These are phyloP conservation scores for Tauraco erythrolophus DNA, from an alignment of 2,113 vertebrate species.

Conservation along the genomic window DNA sequence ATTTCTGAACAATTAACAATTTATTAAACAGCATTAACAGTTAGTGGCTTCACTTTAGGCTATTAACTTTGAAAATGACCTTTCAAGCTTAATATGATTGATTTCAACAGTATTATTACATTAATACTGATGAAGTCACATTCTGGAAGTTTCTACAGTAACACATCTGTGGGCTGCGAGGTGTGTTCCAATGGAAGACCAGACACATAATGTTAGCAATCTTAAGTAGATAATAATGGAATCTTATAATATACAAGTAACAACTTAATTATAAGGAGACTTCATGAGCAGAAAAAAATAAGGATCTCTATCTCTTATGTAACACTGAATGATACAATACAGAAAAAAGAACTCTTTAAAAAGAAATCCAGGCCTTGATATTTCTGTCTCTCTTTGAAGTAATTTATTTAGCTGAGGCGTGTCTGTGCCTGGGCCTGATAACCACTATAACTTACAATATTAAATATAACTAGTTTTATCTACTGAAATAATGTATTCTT, in stretches of 20 bases:
- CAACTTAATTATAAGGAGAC: neutral
- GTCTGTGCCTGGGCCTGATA: neutral
- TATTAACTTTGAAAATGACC: conserved; percentile 29
- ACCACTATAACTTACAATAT: neutral
- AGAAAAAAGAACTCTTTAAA: neutral
- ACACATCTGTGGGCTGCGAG: neutral
- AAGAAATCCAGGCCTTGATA: neutral
- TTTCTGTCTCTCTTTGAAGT: neutral
- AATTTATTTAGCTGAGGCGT: neutral
- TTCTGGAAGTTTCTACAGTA: neutral
- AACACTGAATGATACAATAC: neutral
- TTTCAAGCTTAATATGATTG: neutral
- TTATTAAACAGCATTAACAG: neutral
- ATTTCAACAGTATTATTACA: neutral
- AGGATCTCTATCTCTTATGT: neutral
- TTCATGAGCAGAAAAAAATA: neutral
- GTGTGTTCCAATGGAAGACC: neutral
- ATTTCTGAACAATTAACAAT: neutral
- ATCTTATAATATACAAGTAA: neutral
- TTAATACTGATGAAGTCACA: neutral
- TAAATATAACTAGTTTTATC: neutral
- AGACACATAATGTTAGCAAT: neutral
- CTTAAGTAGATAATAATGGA: neutral
- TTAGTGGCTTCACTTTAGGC: neutral
- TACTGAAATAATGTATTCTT: neutral